Evolutionary conservation across 2,797 vertebrate genomes (phyloP), one percentile per base, ranked within the genome.

Genomic region (Poecilia gillii): DNA sequence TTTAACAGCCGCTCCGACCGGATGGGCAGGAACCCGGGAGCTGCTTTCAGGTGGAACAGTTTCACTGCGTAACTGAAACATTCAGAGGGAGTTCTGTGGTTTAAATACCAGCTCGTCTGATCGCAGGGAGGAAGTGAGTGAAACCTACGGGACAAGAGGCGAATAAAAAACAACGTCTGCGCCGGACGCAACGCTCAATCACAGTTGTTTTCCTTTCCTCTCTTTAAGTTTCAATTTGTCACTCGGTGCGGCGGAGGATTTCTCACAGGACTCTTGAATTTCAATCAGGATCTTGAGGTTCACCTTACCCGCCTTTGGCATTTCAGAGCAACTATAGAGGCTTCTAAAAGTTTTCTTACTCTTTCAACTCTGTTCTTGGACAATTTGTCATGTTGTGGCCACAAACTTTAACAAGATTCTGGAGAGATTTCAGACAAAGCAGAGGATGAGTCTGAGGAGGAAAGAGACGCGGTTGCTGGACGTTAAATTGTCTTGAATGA

Each of bases 161-260:
- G 51, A 18, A 68, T 68, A 33, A 78, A 73, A 68, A 81, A 33
- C 76, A 36, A 23, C 64, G 53, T 45, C 75, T 76, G 45, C 66
- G 59, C 28, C 0, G 53, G 81, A 76, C 3, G 12, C n/a, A 83
- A 31, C 25, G 3, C 73, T 90, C 81, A 68, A 79, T 89, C 87
- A 85, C 79, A 55, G 71, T 46, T 72, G 76, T 73, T 82, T 84
- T 74, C 76, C 68, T 76, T 80, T 75, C 71, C 74, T 81, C 79
- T 23, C 57, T 13, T 70, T 46, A 51, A 77, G 47, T 80, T 83
- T 85, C 81, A 64, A 78, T 87, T 84, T 82, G 75, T 84, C 88
- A 76, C 77, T 8, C 14, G 5, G 76, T 45, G 55, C 36, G 72
- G 83, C 23, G 49, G 73, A 68, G 31, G 53, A 79, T 78, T 81